phyloP scores from a whole-genome alignment of 2,113 vertebrate species.

The Dolichallabes microphthalmus region DNA sequence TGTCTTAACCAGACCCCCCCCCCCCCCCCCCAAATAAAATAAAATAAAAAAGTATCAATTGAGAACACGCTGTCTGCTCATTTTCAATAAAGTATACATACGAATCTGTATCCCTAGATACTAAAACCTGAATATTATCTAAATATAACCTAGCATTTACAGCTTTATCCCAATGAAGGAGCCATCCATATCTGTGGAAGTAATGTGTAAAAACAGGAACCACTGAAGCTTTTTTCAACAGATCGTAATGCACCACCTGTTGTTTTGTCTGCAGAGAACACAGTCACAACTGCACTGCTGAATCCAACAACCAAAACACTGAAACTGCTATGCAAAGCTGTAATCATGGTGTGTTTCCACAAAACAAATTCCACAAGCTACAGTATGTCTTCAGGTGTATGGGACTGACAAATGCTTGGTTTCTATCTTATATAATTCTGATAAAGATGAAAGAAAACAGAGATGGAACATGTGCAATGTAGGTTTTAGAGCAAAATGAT shows the following conservation, averaged over 20 bases:
- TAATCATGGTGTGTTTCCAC: slow-evolving; percentile 6
- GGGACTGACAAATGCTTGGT: not conserved
- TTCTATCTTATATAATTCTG: not conserved
- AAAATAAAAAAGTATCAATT: no score
- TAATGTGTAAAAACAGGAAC: not conserved
- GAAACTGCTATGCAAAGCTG: not conserved
- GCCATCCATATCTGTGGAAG: not conserved
- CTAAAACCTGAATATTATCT: not conserved
- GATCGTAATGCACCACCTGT: not conserved
- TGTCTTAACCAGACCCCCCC: no score
- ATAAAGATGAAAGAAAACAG: slow-evolving; percentile 4
- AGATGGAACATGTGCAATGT: not conserved
- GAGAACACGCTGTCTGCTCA: not conserved
- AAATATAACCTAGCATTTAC: not conserved
- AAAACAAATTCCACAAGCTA: not conserved
- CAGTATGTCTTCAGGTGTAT: not conserved
- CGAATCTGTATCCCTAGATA: not conserved
- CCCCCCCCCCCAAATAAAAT: no score
- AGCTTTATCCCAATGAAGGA: not conserved
- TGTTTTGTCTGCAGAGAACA: slow-evolving; percentile 11
- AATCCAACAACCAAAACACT: not conserved
- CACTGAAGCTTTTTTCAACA: not conserved
- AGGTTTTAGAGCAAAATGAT: no score
- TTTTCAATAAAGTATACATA: not conserved
- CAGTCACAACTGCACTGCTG: slow-evolving; percentile 3